phyloP scores from a whole-genome alignment of 2,888 invertebrate genomes.

The Nycteola revayana region DNA sequence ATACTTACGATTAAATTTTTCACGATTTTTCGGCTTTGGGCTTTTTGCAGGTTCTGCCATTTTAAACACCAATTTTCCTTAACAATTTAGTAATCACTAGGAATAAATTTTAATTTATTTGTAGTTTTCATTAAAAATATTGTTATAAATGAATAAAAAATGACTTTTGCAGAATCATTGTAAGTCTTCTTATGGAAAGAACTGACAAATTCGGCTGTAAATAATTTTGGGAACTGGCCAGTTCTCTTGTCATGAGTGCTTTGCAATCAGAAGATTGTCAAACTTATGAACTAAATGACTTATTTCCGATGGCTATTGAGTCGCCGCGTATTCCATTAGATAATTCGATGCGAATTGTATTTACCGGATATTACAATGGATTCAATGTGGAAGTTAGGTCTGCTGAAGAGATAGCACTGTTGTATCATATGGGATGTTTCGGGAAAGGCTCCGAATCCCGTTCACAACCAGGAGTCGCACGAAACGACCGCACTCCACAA shows the following conservation, averaged over 20 bases:
- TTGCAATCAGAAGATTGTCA: slow-evolving; percentile 74
- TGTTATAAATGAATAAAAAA: slow-evolving; percentile 17
- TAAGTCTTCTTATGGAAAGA: slow-evolving; percentile 27
- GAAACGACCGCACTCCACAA: slow-evolving; percentile 54
- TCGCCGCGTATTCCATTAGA: slow-evolving; percentile 71
- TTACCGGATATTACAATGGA: slow-evolving; percentile 85
- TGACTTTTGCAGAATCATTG: slow-evolving; percentile 34
- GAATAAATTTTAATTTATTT: neutral
- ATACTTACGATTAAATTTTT: slow-evolving; percentile 50
- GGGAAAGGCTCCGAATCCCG: slow-evolving; percentile 87
- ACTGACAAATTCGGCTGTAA: slow-evolving; percentile 55
- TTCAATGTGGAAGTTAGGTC: slow-evolving; percentile 84
- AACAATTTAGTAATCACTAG: neutral
- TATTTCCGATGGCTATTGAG: slow-evolving; percentile 60
- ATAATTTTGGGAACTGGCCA: slow-evolving; percentile 68
- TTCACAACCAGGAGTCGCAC: slow-evolving; percentile 70
- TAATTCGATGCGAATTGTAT: slow-evolving; percentile 66
- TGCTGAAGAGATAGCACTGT: slow-evolving; percentile 79
- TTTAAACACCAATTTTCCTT: neutral
- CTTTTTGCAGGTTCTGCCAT: neutral
- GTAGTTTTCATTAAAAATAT: neutral
- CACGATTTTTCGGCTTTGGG: slow-evolving; percentile 1
- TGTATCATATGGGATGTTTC: slow-evolving; percentile 88
- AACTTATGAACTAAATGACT: slow-evolving; percentile 67
- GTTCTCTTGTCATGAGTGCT: slow-evolving; percentile 65